These are phyloP conservation scores for Tipula lateralis DNA, from an alignment of 2,888 invertebrate genomes.

Conservation along the genomic window DNA sequence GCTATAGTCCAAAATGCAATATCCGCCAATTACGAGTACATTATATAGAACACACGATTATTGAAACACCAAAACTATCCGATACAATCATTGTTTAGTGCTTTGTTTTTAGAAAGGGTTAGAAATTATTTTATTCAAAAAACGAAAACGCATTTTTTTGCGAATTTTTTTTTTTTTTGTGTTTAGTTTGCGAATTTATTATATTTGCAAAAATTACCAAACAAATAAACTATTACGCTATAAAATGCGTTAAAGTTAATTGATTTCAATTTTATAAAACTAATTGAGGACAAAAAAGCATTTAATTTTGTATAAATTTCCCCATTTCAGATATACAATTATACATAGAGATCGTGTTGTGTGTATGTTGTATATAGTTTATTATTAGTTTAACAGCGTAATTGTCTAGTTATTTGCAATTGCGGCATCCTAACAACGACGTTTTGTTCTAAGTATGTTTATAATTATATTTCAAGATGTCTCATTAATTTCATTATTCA, in stretches of 20 bases:
- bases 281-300: slow-evolving; percentile 24
- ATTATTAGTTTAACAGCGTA: not conserved
- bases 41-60: not conserved
- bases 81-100: not conserved
- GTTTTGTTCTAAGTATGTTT: not conserved
- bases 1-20: not conserved
- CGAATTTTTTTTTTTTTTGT: not conserved
- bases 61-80: not conserved
- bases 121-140: not conserved
- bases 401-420: not conserved
- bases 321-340: not conserved
- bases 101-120: slow-evolving; percentile 1
- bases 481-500: too few species aligned
- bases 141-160: slow-evolving; percentile 16
- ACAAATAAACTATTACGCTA: slow-evolving; percentile 6
- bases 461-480: not conserved
- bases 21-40: not conserved
- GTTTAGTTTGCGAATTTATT: not conserved
- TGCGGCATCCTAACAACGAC: not conserved
- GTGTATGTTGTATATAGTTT: not conserved
- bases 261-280: not conserved
- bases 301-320: slow-evolving; percentile 11
- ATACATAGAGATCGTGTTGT: not conserved
- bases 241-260: slow-evolving; percentile 19
- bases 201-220: slow-evolving; percentile 24